Percentiles rank a stretch among this genome's conserved stretches.
phyloP scores from a whole-genome alignment of 2,797 vertebrate genomes.

The Rhynchonycteris naso region DNA sequence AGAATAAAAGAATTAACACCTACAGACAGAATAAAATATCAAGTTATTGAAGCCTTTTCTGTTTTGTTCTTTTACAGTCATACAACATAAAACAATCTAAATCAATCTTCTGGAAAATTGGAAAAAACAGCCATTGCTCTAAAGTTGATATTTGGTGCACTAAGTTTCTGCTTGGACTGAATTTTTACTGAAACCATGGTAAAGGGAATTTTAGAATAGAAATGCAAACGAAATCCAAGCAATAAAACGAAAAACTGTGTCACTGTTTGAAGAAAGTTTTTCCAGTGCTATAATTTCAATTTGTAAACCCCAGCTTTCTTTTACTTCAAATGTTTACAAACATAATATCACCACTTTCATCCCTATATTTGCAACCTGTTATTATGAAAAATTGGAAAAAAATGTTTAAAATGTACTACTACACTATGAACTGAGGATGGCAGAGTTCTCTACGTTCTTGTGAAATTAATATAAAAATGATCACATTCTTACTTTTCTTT shows the following conservation, averaged over 20 bases:
- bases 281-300: conserved; percentile 39
- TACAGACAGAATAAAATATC: conserved; percentile 34
- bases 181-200: conserved; percentile 73
- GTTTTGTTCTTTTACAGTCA: conserved; percentile 68
- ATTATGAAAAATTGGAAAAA: conserved; percentile 17
- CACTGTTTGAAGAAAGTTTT: conserved; percentile 48
- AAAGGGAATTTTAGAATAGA: conserved; percentile 68
- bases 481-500: background rate
- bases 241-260: conserved; percentile 55
- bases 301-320: conserved; percentile 5
- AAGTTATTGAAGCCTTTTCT: conserved; percentile 44
- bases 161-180: conserved; percentile 57
- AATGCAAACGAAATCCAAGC: conserved; percentile 55
- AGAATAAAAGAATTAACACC: conserved; percentile 30
- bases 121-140: conserved; percentile 71
- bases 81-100: conserved; percentile 71
- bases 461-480: background rate
- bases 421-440: background rate
- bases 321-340: conserved; percentile 38
- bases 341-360: background rate
- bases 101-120: conserved; percentile 76
- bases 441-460: background rate
- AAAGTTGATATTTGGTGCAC: conserved; percentile 60
- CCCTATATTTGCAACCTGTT: fast-evolving
- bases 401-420: background rate